These are phyloP conservation scores for Pampusana beccarii DNA, from an alignment of 2,113 vertebrate species.

Conservation along the genomic window DNA sequence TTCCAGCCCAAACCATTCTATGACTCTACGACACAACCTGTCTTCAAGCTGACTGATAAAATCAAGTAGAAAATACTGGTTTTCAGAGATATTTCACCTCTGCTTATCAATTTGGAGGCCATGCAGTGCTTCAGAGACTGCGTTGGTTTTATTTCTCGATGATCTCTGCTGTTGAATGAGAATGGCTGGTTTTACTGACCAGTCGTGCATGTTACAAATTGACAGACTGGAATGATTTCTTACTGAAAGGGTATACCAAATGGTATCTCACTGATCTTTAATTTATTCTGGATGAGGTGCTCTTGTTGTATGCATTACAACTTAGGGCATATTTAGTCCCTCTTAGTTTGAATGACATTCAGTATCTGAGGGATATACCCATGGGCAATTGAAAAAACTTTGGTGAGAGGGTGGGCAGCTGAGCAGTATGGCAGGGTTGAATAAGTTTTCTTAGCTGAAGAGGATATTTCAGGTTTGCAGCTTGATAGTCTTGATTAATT, in stretches of 20 bases:
- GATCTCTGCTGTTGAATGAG: neutral
- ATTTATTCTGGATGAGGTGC: neutral
- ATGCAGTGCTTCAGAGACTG: neutral
- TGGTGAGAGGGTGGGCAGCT: neutral
- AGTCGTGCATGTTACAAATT: neutral
- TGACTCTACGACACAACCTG: neutral
- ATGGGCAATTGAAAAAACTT: neutral
- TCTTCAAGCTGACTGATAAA: neutral
- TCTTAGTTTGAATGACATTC: neutral
- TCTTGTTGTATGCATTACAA: neutral
- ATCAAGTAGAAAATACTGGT: neutral
- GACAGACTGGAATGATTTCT: neutral
- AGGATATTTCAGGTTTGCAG: neutral
- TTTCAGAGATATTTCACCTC: neutral
- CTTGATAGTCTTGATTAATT: neutral
- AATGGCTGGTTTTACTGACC: neutral
- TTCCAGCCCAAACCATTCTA: too few relatives aligned
- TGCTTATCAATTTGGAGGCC: neutral
- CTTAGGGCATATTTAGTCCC: neutral
- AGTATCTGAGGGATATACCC: neutral
- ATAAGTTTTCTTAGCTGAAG: neutral
- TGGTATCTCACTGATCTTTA: neutral
- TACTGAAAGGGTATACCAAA: neutral
- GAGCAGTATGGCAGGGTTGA: neutral
- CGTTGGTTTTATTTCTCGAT: neutral